Evolutionary conservation across 2,888 invertebrate species (phyloP).

Genomic region (Dascillus cervinus): DNA sequence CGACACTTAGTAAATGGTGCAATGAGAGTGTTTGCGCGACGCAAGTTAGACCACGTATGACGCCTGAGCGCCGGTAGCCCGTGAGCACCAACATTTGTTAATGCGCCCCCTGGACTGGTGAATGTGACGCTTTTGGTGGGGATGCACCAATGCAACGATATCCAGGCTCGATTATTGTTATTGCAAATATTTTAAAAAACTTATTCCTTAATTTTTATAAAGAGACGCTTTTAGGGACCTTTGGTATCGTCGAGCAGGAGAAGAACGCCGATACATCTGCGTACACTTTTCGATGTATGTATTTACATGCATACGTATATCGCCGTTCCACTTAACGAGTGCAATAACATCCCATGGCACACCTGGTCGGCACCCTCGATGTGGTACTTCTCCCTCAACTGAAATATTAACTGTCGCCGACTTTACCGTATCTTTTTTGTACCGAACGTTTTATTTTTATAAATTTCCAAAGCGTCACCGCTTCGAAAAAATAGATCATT

Average conservation of each 20-base stretch:
- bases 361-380: slow-evolving; percentile 22
- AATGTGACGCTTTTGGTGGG: slow-evolving; percentile 22
- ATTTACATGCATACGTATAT: slow-evolving; percentile 14
- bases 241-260: too few species aligned
- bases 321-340: slow-evolving; percentile 24
- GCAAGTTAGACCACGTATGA: slow-evolving; percentile 24
- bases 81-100: slow-evolving; percentile 17
- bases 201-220: too few species aligned
- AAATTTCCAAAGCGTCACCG: too few species aligned
- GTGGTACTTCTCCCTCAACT: slow-evolving; percentile 2
- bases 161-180: not conserved
- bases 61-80: slow-evolving; percentile 9
- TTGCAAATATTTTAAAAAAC: not conserved
- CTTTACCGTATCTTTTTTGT: not conserved
- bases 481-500: too few species aligned
- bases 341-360: slow-evolving; percentile 20
- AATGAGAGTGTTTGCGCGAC: too few species aligned
- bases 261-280: slow-evolving; percentile 4
- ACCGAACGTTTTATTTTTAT: too few species aligned
- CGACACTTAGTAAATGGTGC: too few species aligned
- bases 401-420: not conserved
- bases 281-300: slow-evolving; percentile 17
- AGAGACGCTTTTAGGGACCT: too few species aligned
- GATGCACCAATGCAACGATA: slow-evolving; percentile 20
- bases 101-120: slow-evolving; percentile 35